These are phyloP conservation scores for Antedon mediterranea DNA, from an alignment of 53 echinoderm and acorn worm genomes.

Conservation along the genomic window DNA sequence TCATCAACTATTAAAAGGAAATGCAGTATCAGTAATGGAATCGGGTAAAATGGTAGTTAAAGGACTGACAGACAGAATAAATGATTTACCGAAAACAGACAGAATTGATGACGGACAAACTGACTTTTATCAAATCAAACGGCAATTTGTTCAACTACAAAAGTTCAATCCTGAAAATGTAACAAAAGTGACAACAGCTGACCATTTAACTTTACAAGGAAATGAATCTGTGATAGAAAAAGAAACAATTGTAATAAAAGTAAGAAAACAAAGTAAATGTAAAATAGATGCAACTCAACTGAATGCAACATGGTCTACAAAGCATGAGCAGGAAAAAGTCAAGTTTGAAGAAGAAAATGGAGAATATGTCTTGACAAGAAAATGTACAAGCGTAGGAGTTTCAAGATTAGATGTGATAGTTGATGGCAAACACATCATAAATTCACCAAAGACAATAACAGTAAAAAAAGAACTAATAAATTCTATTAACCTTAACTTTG, in stretches of 20 bases:
- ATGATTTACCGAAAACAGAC: neutral
- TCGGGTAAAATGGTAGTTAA: neutral
- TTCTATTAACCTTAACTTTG: neutral
- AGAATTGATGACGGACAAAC: neutral
- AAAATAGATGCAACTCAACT: neutral
- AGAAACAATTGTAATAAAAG: neutral
- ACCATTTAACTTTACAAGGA: neutral
- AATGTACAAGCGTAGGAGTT: neutral
- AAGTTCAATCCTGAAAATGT: neutral
- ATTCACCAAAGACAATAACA: neutral
- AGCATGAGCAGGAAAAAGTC: too few species aligned
- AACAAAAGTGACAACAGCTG: neutral
- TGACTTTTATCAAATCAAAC: neutral
- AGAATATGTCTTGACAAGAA: neutral
- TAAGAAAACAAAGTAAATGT: neutral
- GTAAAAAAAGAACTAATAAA: neutral
- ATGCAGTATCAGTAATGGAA: neutral
- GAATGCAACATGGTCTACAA: neutral
- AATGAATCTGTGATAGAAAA: neutral
- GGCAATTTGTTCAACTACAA: neutral
- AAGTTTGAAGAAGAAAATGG: neutral
- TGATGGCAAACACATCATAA: neutral
- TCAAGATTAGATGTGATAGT: neutral
- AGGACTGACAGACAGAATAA: neutral
- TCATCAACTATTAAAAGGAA: neutral